phyloP scores from a whole-genome alignment of 2,113 vertebrate genomes.

The Eptesicus fuscus region DNA sequence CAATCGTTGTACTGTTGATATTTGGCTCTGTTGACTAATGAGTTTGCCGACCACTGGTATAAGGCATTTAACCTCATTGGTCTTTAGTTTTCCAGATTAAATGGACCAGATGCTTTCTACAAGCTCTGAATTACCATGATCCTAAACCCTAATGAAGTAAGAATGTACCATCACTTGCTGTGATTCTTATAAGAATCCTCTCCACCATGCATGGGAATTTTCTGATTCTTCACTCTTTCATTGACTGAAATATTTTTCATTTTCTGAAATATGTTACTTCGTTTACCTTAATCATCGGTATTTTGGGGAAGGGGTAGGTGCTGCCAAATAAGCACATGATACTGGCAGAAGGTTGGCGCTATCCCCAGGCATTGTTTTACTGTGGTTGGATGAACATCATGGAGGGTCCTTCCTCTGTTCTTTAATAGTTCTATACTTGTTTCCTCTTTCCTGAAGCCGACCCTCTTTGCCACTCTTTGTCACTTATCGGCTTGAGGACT shows the following conservation, averaged over 20 bases:
- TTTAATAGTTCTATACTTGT: constrained; percentile 52
- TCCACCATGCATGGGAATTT: constrained; percentile 66
- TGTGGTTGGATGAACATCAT: constrained; percentile 61
- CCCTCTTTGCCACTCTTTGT: not conserved
- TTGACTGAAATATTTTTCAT: constrained; percentile 67
- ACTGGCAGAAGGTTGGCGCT: not conserved
- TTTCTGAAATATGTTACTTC: constrained; percentile 70
- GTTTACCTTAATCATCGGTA: not conserved
- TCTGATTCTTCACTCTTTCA: constrained; percentile 57
- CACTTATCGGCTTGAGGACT: not conserved
- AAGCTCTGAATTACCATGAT: not conserved
- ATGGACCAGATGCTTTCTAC: not conserved
- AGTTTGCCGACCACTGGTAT: no score
- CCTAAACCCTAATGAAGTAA: constrained; percentile 71
- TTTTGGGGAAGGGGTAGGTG: not conserved
- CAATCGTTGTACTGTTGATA: no score
- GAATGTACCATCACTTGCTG: constrained; percentile 68
- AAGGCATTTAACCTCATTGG: not conserved
- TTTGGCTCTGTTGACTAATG: no score
- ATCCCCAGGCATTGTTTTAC: constrained; percentile 65
- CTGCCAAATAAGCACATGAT: constrained; percentile 45
- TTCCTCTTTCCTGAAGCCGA: not conserved
- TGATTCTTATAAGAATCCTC: constrained; percentile 65
- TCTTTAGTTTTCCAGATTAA: not conserved
- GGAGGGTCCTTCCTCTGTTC: constrained; percentile 60